Conservation (phyloP, 30 jellyfish, hydroid and myxozoan genomes). For the Catostylus mosaicus region DNA sequence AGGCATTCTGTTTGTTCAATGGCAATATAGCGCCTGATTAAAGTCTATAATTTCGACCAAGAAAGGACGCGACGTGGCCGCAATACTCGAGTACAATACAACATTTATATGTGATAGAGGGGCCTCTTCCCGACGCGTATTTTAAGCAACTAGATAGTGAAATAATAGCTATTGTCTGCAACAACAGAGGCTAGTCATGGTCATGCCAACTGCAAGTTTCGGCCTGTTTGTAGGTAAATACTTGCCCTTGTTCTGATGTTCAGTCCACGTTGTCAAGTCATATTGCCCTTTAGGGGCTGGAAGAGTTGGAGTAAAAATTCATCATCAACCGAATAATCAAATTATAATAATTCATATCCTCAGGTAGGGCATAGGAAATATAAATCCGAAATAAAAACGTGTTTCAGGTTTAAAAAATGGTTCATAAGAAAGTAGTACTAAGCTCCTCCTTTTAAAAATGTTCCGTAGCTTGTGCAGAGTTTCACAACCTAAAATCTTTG, state of each 20-base stretch:
- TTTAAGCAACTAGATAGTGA: background rate
- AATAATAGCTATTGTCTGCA: background rate
- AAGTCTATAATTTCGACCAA: constrained; percentile 6
- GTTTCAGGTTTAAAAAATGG: too few relatives aligned
- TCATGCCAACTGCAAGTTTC: background rate
- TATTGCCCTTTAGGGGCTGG: too few relatives aligned
- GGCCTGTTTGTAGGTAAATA: background rate
- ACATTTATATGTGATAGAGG: background rate
- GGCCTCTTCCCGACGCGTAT: background rate
- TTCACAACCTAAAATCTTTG: too few relatives aligned
- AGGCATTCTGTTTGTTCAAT: constrained; percentile 34
- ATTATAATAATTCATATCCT: too few relatives aligned
- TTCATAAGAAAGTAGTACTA: too few relatives aligned
- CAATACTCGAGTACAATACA: background rate
- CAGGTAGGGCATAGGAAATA: too few relatives aligned
- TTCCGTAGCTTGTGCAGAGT: too few relatives aligned
- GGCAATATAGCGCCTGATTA: constrained; percentile 17
- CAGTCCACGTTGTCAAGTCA: too few relatives aligned
- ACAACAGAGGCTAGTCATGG: background rate
- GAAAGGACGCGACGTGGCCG: constrained; percentile 62
- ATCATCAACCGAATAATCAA: too few relatives aligned
- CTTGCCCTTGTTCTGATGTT: background rate
- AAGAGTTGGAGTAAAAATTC: too few relatives aligned
- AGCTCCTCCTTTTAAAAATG: too few relatives aligned
- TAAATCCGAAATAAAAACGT: too few relatives aligned